Conservation (phyloP, 1,140 invertebrate genomes). For the Sesamia nonagrioides region DNA sequence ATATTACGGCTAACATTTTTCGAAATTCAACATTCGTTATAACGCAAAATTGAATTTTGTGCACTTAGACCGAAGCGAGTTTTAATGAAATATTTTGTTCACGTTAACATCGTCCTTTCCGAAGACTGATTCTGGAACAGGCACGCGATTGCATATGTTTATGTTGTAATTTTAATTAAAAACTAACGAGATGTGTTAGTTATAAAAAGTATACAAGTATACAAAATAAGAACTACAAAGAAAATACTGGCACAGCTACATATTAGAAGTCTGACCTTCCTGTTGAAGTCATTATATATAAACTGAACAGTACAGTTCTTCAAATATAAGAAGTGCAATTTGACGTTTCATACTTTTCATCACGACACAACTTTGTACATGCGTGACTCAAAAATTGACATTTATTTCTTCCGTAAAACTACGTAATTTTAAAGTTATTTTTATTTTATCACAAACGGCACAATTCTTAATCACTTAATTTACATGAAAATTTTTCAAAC, state of each 20-base stretch:
- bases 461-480: no score
- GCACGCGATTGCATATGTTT: not conserved
- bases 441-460: no score
- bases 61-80: not conserved
- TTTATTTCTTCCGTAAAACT: no score
- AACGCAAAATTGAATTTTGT: conserved; percentile 16
- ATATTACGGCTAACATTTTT: conserved; percentile 51
- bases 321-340: no score
- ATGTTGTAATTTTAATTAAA: conserved; percentile 17
- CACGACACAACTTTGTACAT: no score
- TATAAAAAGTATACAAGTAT: not conserved
- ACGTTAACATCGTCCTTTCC: not conserved
- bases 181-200: not conserved
- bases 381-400: no score
- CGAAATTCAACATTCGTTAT: conserved; percentile 6
- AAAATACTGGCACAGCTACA: not conserved
- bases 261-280: conserved; percentile 3
- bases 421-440: no score
- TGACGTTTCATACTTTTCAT: no score
- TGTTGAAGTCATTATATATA: not conserved
- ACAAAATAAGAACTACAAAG: not conserved
- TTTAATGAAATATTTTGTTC: conserved; percentile 1
- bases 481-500: no score
- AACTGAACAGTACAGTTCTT: no score
- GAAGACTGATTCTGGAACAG: conserved; percentile 7